phyloP scores from a whole-genome alignment of 2,888 invertebrate genomes.

The Cenopis cana region DNA sequence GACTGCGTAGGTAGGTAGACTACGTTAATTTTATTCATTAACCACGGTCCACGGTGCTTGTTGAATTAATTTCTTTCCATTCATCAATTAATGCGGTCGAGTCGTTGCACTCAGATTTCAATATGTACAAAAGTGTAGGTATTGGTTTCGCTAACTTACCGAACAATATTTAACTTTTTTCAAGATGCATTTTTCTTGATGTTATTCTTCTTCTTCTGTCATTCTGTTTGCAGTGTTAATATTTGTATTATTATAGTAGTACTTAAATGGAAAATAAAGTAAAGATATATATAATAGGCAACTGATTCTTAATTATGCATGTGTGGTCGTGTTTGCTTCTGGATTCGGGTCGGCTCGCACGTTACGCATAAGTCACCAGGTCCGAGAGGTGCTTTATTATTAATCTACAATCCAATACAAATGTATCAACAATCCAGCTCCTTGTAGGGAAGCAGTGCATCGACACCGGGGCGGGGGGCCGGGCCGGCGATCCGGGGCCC shows the following conservation, averaged over 20 bases:
- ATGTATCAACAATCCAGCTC: not conserved
- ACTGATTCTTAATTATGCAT: no score
- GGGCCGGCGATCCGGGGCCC: not conserved
- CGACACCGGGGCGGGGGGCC: not conserved
- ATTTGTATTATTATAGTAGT: no score
- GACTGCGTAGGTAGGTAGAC: not conserved
- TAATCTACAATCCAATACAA: no score
- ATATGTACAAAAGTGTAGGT: not conserved
- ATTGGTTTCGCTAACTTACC: no score
- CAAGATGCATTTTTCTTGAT: not conserved
- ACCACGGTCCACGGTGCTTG: slow-evolving; percentile 13
- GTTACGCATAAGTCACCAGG: no score
- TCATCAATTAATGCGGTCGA: slow-evolving; percentile 23
- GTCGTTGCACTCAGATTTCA: slow-evolving; percentile 22
- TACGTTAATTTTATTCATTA: slow-evolving; percentile 17
- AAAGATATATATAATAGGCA: no score
- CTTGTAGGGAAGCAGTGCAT: not conserved
- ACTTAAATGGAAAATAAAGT: no score
- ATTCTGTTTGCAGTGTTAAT: no score
- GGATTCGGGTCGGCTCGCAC: no score
- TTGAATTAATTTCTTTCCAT: slow-evolving; percentile 26
- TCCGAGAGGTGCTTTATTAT: no score
- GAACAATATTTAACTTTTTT: not conserved
- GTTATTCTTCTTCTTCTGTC: no score
- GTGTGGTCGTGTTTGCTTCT: no score